These are phyloP conservation scores for Umimayanthus chanpuru DNA, from an alignment of 92 coral and sea anemone genomes.

Conservation along the genomic window DNA sequence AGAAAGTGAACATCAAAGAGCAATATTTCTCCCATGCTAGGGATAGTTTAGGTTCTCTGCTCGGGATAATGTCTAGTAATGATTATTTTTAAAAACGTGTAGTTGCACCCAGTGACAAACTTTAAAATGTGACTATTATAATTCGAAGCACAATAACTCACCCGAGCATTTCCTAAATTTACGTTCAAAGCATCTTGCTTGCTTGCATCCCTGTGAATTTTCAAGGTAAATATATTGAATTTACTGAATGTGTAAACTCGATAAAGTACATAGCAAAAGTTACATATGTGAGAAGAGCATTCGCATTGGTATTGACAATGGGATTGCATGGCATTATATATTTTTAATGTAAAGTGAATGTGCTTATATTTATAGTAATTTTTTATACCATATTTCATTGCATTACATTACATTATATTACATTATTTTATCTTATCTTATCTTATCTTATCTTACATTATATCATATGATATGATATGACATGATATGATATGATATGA, in stretches of 20 bases:
- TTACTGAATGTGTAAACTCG: neutral
- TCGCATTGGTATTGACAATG: neutral
- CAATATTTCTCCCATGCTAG: neutral
- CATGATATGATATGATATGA: neutral
- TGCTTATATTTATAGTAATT: neutral
- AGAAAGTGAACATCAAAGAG: no score
- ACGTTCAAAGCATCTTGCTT: constrained; percentile 6
- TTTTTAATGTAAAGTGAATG: neutral
- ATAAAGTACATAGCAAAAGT: neutral
- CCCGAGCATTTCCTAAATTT: constrained; percentile 18
- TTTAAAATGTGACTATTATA: neutral
- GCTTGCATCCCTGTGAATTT: constrained; percentile 6
- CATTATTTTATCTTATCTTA: no score
- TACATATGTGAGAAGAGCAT: neutral
- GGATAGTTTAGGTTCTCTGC: no score
- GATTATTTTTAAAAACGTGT: neutral
- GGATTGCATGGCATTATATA: neutral
- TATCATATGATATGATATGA: neutral
- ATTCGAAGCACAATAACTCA: neutral
- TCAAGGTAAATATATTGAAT: neutral
- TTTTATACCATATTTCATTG: neutral
- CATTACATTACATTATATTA: neutral
- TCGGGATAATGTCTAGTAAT: no score
- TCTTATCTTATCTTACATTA: neutral
- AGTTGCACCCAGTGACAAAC: neutral